Conservation (phyloP, 2,113 vertebrate genomes). For the Xenopus laevis region DNA sequence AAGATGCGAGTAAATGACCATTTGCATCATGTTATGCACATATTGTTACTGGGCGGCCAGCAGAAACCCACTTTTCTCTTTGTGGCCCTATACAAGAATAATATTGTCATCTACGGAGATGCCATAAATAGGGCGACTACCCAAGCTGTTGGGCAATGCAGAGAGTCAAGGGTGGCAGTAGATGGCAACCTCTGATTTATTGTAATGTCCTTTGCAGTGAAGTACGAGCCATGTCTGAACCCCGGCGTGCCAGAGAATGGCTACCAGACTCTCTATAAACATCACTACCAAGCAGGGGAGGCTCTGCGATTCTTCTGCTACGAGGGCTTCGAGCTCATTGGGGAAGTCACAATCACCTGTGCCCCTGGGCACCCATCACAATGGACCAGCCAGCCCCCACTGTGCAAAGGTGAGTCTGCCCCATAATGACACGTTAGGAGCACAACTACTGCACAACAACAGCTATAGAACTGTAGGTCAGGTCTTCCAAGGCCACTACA, state of each 20-base stretch:
- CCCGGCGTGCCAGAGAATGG: conserved; percentile 87
- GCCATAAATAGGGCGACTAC: too few relatives aligned
- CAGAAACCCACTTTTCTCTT: too few relatives aligned
- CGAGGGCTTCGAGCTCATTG: conserved; percentile 87
- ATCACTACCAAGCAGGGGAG: conserved; percentile 88
- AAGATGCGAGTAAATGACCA: too few relatives aligned
- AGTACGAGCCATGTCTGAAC: conserved; percentile 87
- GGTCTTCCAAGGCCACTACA: too few relatives aligned
- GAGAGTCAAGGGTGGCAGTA: background rate
- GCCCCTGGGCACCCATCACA: conserved; percentile 84
- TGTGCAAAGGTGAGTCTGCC: conserved; percentile 78
- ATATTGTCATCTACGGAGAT: too few relatives aligned
- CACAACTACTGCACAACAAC: too few relatives aligned
- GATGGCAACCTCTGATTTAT: background rate
- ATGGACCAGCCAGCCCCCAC: conserved; percentile 87
- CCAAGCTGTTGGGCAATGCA: too few relatives aligned
- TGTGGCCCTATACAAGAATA: too few relatives aligned
- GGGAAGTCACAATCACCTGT: conserved; percentile 86
- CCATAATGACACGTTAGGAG: too few relatives aligned
- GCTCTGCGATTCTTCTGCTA: conserved; percentile 90
- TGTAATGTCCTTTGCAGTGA: conserved; percentile 63
- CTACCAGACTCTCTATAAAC: conserved; percentile 88
- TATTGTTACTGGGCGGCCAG: too few relatives aligned
- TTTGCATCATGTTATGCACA: too few relatives aligned
- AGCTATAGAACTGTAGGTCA: too few relatives aligned